Evolutionary conservation across 1,140 invertebrate genomes (phyloP), one percentile per base, ranked within the genome.

Genomic region (Drosophila serrata): DNA sequence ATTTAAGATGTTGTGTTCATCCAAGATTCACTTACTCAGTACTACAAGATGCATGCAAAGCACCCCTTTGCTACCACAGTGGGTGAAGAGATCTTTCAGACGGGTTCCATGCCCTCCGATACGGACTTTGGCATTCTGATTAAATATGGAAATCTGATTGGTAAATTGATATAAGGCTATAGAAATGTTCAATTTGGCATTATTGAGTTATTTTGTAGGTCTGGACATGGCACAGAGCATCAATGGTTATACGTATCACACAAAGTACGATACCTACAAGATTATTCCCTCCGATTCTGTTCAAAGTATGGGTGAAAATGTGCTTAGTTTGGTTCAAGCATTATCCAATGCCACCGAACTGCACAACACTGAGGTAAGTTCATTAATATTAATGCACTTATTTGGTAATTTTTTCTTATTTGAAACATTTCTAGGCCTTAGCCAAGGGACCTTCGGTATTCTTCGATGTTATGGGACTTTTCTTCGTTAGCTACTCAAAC

Each of bases 191-290:
- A 43, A 12, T 13, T 45, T 45, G 2, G 6, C 2, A 27, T 27
- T 1, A 48, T n/a, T 3, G 4, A 4, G 29, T 24, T n/a, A n/a
- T 22, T 43, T 22, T 1, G 15, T 24, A 55, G 57, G 57, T 5
- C 15, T 51, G 27, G 57, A 60, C n/a, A 51, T 99, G 93, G 98
- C 98, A 6, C 98, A 98, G 95, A 96, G 96, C 56, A 94, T 95
- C 37, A 98, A 99, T 94, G 98, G 98, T 24, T 98, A 97, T 92
- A 96, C 98, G 0, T 98, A 98, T 90, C 98, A 98, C 84, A 98
- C 97, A 19, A 95, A 95, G 84, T 96, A 96, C 92, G 97, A 98
- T 92, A 93, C 93, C 6, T 95, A 96, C 22, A 94, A 96, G 75
- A 94, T 95, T 74, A 96, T 98, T 82, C 95, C 96, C 4, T 84